phyloP scores from a whole-genome alignment of 2,888 invertebrate genomes.

The Machimus atricapillus region DNA sequence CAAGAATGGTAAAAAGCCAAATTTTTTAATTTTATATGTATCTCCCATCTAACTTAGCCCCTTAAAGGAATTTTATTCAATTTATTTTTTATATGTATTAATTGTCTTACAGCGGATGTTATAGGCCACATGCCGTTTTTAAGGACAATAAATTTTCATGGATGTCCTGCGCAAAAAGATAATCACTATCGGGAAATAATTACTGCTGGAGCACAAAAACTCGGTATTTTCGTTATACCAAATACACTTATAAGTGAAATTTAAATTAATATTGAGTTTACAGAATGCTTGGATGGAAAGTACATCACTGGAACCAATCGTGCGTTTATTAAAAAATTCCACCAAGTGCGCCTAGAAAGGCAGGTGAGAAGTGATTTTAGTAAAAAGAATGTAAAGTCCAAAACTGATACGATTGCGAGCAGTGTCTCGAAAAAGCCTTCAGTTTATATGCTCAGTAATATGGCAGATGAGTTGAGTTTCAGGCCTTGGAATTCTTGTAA shows the following conservation, averaged over 20 bases:
- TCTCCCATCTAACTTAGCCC: too few species aligned
- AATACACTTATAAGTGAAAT: not conserved
- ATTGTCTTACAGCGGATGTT: slow-evolving; percentile 60
- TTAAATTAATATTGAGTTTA: slow-evolving; percentile 46
- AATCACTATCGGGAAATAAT: slow-evolving; percentile 73
- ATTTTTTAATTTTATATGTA: too few species aligned
- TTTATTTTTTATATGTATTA: not conserved
- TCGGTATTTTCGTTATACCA: slow-evolving; percentile 63
- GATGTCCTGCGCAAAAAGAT: slow-evolving; percentile 70
- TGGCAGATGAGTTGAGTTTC: slow-evolving; percentile 21
- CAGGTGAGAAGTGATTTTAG: not conserved
- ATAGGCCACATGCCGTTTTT: slow-evolving; percentile 67
- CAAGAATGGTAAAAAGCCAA: too few species aligned
- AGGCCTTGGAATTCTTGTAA: slow-evolving; percentile 44
- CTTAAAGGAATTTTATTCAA: not conserved
- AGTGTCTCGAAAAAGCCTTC: not conserved
- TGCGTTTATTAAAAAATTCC: slow-evolving; percentile 70
- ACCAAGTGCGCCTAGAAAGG: slow-evolving; percentile 50
- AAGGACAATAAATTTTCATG: slow-evolving; percentile 66
- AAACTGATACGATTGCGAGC: not conserved
- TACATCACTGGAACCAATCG: slow-evolving; percentile 67
- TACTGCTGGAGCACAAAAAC: slow-evolving; percentile 67
- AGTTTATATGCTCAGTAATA: slow-evolving; percentile 3
- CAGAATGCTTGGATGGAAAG: slow-evolving; percentile 70
- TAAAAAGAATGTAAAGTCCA: not conserved